Conservation (phyloP, 2,113 vertebrate species). For the Sphaerodactylus townsendi region DNA sequence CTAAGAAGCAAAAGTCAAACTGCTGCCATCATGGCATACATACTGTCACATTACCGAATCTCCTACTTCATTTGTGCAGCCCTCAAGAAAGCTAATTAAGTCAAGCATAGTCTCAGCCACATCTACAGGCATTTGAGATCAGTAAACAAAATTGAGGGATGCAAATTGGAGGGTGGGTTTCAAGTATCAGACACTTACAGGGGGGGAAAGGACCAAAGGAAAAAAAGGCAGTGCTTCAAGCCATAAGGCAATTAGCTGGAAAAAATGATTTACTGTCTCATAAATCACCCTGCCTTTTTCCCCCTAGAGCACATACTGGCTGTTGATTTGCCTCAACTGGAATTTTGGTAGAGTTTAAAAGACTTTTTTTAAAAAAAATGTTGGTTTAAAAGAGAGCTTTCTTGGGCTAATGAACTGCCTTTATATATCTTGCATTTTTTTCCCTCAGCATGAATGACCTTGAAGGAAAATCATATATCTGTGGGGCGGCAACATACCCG, state of each 20-base stretch:
- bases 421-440: background rate
- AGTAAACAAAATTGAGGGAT: constrained; percentile 57
- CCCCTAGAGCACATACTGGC: constrained; percentile 40
- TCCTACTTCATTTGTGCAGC: constrained; percentile 57
- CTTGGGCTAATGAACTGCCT: background rate
- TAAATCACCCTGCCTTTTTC: constrained; percentile 61
- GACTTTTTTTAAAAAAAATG: background rate
- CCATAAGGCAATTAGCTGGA: constrained; percentile 54
- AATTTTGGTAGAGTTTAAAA: constrained; percentile 39
- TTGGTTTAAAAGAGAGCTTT: background rate
- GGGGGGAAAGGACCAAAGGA: constrained; percentile 48
- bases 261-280: constrained; percentile 55
- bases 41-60: constrained; percentile 63
- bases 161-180: constrained; percentile 35
- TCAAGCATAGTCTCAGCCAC: constrained; percentile 55
- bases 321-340: constrained; percentile 54
- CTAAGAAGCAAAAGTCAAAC: constrained; percentile 66
- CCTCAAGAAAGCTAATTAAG: constrained; percentile 66
- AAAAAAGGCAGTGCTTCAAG: constrained; percentile 41
- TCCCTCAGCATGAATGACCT: background rate
- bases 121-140: constrained; percentile 56
- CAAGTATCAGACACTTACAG: constrained; percentile 47
- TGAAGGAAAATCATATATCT: background rate
- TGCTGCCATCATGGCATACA: constrained; percentile 35
- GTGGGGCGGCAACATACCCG: background rate